These are phyloP conservation scores for Suillia variegata DNA, from an alignment of 2,888 invertebrate genomes.

Conservation along the genomic window DNA sequence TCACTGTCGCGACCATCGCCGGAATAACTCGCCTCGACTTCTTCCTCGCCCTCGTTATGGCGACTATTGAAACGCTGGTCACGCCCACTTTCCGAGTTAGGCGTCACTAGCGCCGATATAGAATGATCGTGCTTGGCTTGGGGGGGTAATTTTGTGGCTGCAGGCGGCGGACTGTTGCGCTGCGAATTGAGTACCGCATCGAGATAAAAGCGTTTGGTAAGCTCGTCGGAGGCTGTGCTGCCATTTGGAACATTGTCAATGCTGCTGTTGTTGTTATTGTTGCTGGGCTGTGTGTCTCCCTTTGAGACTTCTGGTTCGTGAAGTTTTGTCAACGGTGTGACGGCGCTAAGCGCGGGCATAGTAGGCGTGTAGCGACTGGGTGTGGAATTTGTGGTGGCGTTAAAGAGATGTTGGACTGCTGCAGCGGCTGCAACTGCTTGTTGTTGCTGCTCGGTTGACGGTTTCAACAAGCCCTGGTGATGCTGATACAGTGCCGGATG, in stretches of 20 bases:
- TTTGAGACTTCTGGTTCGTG: slow-evolving; percentile 32
- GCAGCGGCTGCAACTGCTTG: slow-evolving; percentile 49
- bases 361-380: slow-evolving; percentile 38
- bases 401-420: slow-evolving; percentile 54
- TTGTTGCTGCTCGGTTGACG: slow-evolving; percentile 55
- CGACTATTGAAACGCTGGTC: slow-evolving; percentile 44
- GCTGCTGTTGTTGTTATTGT: slow-evolving; percentile 62
- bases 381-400: slow-evolving; percentile 34
- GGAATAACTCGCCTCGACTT: slow-evolving; percentile 23
- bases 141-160: slow-evolving; percentile 44
- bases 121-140: slow-evolving; percentile 50
- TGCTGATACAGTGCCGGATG: slow-evolving; percentile 66
- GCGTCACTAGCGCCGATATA: slow-evolving; percentile 55
- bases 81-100: slow-evolving; percentile 58
- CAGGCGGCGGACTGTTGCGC: slow-evolving; percentile 56
- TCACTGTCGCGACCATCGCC: slow-evolving; percentile 26
- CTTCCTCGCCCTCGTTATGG: slow-evolving; percentile 48
- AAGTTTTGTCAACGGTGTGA: slow-evolving; percentile 35
- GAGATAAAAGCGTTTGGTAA: slow-evolving; percentile 74
- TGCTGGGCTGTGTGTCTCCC: slow-evolving; percentile 59
- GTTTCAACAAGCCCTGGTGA: slow-evolving; percentile 58
- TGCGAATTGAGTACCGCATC: slow-evolving; percentile 79
- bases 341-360: slow-evolving; percentile 12
- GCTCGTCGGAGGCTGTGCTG: slow-evolving; percentile 69
- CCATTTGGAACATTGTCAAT: slow-evolving; percentile 54